These are phyloP conservation scores for Callosobruchus maculatus DNA, from an alignment of 2,888 invertebrate genomes.

Conservation along the genomic window DNA sequence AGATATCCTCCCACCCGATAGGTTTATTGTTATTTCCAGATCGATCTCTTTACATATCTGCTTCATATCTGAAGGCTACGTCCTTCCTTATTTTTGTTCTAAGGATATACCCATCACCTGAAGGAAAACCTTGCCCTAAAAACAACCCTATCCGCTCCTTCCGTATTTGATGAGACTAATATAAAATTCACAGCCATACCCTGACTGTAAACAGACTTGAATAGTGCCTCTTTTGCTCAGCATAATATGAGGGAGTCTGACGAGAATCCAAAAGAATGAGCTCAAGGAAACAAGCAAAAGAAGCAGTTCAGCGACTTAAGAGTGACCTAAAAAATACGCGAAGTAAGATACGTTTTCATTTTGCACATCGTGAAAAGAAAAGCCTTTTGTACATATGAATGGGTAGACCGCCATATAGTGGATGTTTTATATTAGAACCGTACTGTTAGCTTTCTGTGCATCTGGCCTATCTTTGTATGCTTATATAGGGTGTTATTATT, in stretches of 20 bases:
- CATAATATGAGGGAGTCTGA: neutral
- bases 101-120: neutral
- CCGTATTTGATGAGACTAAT: neutral
- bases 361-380: neutral
- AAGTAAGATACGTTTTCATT: neutral
- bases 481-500: too few relatives aligned
- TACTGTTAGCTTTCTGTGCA: neutral
- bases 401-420: neutral
- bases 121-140: neutral
- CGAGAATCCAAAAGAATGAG: neutral
- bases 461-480: too few relatives aligned
- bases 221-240: neutral
- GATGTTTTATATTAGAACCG: neutral
- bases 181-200: neutral
- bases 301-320: neutral
- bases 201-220: neutral
- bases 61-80: too few relatives aligned
- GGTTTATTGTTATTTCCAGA: too few relatives aligned
- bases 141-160: neutral
- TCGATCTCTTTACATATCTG: too few relatives aligned
- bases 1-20: too few relatives aligned
- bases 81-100: neutral
- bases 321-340: neutral
- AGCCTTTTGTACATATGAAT: neutral
- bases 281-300: neutral